These are phyloP conservation scores for Brachypteracias leptosomus DNA, from an alignment of 2,113 vertebrate genomes.

Conservation along the genomic window DNA sequence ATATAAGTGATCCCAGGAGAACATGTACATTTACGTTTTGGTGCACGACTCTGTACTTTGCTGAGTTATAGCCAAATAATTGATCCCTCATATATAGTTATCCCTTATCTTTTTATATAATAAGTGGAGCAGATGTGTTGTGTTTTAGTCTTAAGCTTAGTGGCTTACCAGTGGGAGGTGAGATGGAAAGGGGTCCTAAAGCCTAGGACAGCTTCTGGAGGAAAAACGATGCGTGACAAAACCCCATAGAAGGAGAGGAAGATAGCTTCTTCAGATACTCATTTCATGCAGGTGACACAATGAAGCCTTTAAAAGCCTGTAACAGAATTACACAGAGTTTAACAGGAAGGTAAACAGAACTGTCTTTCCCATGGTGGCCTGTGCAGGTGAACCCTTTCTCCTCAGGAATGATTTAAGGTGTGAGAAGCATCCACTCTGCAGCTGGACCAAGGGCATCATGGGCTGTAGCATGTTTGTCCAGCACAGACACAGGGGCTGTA, in stretches of 20 bases:
- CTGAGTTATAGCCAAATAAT: background rate
- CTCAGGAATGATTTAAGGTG: fast-evolving
- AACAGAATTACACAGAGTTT: fast-evolving
- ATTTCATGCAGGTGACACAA: fast-evolving
- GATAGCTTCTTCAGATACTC: background rate
- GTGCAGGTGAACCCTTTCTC: background rate
- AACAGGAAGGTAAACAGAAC: background rate
- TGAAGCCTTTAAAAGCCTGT: background rate
- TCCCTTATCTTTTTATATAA: background rate
- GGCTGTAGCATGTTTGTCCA: fast-evolving
- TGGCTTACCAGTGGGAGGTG: background rate
- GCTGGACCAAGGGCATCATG: fast-evolving
- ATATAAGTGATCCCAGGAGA: background rate
- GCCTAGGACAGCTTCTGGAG: background rate
- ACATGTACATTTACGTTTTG: fast-evolving
- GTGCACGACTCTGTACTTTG: background rate
- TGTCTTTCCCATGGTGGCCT: fast-evolving
- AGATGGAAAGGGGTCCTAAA: background rate
- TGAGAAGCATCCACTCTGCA: background rate
- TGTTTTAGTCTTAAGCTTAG: background rate
- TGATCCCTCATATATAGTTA: background rate
- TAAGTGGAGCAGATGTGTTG: background rate
- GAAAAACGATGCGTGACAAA: background rate
- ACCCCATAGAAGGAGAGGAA: background rate
- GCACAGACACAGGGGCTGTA: too few species aligned